Base-by-base conservation (phyloP, 2,113 vertebrate genomes). In the Eonycteris spelaea region DNA sequence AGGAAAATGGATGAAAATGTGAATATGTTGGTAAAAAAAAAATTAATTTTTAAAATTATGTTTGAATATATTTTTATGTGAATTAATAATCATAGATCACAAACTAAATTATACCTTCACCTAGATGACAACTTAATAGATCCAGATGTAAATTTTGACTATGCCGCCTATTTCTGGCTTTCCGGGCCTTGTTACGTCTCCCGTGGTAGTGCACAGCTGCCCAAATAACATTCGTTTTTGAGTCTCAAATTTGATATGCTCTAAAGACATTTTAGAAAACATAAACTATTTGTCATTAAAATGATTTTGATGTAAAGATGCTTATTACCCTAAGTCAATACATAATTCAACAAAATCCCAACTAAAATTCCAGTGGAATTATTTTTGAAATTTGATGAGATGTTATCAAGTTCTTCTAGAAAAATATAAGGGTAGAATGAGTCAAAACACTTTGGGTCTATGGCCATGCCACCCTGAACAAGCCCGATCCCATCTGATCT, bases 321-420 rank as follows among this genome's bases (percentile, higher is more conserved):
- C 13, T 79, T 59, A 55, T 78, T 88, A 73, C 16, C 7, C 71
- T 35, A 59, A 93, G 59, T 78, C 28, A 59, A 19, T 63, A 8
- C 13, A 16, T 28, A 89, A 40, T 85, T 74, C 22, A 92, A 70
- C 10, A 8, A 51, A 55, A 71, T 77, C 7, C 30, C 26, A 86
- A 30, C 71, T 68, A 57, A 92, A 90, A 78, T 78, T 35, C 40
- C 22, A 90, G 16, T 38, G 11, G 51, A 93, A 73, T 93, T 84
- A 48, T n/a, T 96, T 89, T 73, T 94, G 75, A 71, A 91, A 85
- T 91, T 90, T 71, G 38, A n/a, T 59, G 51, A 70, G 26, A 19
- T 91, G 70, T 55, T 91, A 78, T 63, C 61, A 74, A 73, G 35
- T 70, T 94, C 43, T 75, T 83, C 21, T 91, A 65, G 86, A n/a